A percentile compares a stretch with the other conserved stretches of the same genome.
These are phyloP conservation scores for Marmota monax DNA, from an alignment of 2,113 vertebrate species.

Conservation along the genomic window DNA sequence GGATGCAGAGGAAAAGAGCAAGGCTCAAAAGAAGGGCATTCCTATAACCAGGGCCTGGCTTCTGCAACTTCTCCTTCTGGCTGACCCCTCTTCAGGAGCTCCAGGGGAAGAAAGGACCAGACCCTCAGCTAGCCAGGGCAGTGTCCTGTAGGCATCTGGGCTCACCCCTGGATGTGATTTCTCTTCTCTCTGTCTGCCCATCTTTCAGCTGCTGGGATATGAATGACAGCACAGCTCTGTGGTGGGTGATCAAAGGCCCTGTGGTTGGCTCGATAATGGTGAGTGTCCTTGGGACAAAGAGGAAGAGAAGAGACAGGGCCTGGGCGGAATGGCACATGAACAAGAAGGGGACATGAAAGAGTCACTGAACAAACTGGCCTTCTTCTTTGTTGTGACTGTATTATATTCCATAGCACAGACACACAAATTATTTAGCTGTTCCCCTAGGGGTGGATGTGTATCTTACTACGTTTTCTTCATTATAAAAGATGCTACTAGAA, in stretches of 20 bases:
- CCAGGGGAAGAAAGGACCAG: no score
- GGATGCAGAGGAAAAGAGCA: not conserved
- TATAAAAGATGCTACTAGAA: not conserved
- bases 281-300: conserved; percentile 70
- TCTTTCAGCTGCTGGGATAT: conserved; percentile 97
- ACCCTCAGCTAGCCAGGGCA: not conserved
- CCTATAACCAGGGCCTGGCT: not conserved
- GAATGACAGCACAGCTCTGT: conserved; percentile 97
- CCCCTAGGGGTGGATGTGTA: not conserved
- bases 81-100: not conserved
- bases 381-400: not conserved
- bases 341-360: not conserved
- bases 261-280: conserved; percentile 99
- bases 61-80: not conserved
- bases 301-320: accelerated
- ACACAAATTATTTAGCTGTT: not conserved
- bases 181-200: not conserved
- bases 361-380: not conserved
- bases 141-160: not conserved
- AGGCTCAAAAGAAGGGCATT: not conserved
- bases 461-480: not conserved
- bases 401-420: not conserved
- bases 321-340: accelerated
- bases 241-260: conserved; percentile 99
- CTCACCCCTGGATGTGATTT: not conserved